Evolutionary conservation across 2,888 invertebrate species (phyloP).

Genomic region (Colletes collaris): DNA sequence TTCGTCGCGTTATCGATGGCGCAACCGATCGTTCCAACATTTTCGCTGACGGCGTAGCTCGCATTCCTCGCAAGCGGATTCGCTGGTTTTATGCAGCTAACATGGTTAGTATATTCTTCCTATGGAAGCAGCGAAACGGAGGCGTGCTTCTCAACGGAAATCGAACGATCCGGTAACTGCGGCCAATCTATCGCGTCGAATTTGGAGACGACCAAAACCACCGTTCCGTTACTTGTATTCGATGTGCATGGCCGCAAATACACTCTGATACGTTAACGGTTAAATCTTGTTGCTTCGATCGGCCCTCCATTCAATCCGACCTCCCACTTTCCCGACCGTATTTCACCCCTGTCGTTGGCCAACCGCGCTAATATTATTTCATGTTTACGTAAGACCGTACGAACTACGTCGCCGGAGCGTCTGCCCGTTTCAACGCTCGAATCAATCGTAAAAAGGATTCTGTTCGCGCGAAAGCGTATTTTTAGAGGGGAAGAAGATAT

Average conservation of each 20-base stretch:
- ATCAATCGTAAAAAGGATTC: slow-evolving; percentile 47
- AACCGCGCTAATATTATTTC: slow-evolving; percentile 41
- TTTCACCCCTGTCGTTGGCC: neutral
- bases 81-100: neutral
- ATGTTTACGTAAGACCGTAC: slow-evolving; percentile 46
- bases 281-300: neutral
- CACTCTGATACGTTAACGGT: neutral
- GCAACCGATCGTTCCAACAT: neutral
- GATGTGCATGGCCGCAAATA: neutral
- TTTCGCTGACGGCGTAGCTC: slow-evolving; percentile 15
- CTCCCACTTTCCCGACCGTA: neutral
- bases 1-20: slow-evolving; percentile 12
- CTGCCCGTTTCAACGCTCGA: slow-evolving; percentile 27
- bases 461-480: slow-evolving; percentile 28
- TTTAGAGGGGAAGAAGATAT: slow-evolving; percentile 7
- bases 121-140: too few relatives aligned
- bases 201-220: slow-evolving; percentile 12
- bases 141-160: too few relatives aligned
- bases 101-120: neutral
- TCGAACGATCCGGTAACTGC: too few relatives aligned
- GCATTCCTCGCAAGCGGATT: slow-evolving; percentile 4
- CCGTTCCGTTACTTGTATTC: neutral
- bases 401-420: slow-evolving; percentile 20
- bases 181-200: slow-evolving; percentile 21
- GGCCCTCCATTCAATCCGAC: neutral